Conservation (phyloP, 2,888 invertebrate genomes). For the Camptogramma bilineatum region DNA sequence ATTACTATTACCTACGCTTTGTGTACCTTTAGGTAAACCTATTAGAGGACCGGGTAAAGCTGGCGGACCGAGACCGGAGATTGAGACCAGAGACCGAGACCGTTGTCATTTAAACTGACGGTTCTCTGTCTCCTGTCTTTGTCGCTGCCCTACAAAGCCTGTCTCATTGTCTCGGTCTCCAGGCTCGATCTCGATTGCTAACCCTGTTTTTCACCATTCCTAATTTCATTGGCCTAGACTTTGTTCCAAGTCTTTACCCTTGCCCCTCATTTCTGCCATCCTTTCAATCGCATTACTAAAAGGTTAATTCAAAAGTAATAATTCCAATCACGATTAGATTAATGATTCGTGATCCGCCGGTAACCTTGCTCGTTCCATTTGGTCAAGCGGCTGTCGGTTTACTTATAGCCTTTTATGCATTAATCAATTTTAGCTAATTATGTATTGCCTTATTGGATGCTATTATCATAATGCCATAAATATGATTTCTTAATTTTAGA, state of each 20-base stretch:
- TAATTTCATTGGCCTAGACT: background rate
- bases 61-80: no score
- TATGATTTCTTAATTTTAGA: slow-evolving; percentile 17
- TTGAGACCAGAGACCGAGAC: no score
- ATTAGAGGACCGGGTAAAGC: no score
- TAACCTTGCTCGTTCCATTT: slow-evolving; percentile 27
- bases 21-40: no score
- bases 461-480: slow-evolving; percentile 20
- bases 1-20: no score
- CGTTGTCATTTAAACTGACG: no score
- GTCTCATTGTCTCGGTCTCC: no score
- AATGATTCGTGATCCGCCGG: slow-evolving; percentile 20
- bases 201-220: no score
- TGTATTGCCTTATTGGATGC: slow-evolving; percentile 23
- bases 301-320: slow-evolving; percentile 20
- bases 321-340: slow-evolving; percentile 27
- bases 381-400: slow-evolving; percentile 28
- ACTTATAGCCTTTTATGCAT: slow-evolving; percentile 24
- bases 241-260: background rate
- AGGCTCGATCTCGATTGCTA: no score
- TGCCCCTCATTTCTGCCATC: slow-evolving; percentile 21
- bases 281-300: slow-evolving; percentile 14
- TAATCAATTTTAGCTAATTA: slow-evolving; percentile 32
- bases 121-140: no score
- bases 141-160: no score